phyloP scores from a whole-genome alignment of 2,888 invertebrate genomes.

The Molanna angustata region DNA sequence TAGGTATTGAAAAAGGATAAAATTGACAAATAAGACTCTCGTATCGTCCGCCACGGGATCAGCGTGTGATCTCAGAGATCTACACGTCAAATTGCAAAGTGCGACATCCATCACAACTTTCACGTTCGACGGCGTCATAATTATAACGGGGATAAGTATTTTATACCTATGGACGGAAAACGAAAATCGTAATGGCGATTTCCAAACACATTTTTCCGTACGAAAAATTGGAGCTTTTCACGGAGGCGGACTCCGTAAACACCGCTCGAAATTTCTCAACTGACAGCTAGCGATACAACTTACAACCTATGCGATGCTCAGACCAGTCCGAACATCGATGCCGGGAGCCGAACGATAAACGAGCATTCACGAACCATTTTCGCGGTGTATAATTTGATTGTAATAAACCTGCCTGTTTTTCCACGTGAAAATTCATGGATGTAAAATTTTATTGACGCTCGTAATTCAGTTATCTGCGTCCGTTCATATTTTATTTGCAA shows the following conservation, averaged over 20 bases:
- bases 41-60: conserved; percentile 8
- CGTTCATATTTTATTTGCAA: too few species aligned
- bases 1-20: conserved; percentile 14
- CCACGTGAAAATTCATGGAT: too few species aligned
- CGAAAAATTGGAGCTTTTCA: conserved; percentile 8
- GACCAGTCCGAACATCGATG: conserved; percentile 7
- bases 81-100: conserved; percentile 11
- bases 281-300: conserved; percentile 12
- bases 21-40: conserved; percentile 10
- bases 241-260: conserved; percentile 9
- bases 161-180: conserved; percentile 15
- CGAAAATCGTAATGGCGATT: conserved; percentile 14
- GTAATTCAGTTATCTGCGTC: background rate
- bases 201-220: conserved; percentile 14
- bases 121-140: conserved; percentile 11
- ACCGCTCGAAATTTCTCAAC: conserved; percentile 16
- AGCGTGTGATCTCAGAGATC: conserved; percentile 10
- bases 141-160: conserved; percentile 3
- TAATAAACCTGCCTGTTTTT: too few species aligned
- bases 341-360: background rate
- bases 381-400: too few species aligned
- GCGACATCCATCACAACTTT: background rate
- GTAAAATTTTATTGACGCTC: background rate
- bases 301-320: conserved; percentile 16
- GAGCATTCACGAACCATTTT: background rate